Conservation (phyloP, 2,888 invertebrate genomes). For the Synanthedon tipuliformis region DNA sequence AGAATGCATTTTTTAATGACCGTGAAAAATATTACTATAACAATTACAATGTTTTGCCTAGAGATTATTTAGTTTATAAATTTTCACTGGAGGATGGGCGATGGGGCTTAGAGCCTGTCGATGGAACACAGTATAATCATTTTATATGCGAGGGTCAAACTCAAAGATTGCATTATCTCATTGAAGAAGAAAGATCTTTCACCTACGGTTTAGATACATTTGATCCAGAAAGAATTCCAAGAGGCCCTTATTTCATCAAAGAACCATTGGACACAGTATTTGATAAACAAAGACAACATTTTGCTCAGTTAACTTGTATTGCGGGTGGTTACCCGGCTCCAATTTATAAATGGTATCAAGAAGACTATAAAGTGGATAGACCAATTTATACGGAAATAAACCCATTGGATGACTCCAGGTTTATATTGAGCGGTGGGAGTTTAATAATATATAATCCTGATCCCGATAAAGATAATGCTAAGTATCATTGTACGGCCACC, state of each 20-base stretch:
- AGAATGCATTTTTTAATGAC: slow-evolving; percentile 84
- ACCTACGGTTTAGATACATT: slow-evolving; percentile 87
- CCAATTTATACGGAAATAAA: slow-evolving; percentile 80
- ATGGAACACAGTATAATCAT: slow-evolving; percentile 79
- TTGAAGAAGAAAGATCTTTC: slow-evolving; percentile 81
- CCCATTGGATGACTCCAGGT: slow-evolving; percentile 79
- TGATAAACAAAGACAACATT: slow-evolving; percentile 82
- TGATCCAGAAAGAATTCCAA: slow-evolving; percentile 83
- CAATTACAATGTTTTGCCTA: slow-evolving; percentile 65
- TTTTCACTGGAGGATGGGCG: slow-evolving; percentile 77
- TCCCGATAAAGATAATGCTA: slow-evolving; percentile 83
- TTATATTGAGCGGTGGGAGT: slow-evolving; percentile 91
- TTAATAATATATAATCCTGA: slow-evolving; percentile 89
- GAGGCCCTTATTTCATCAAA: slow-evolving; percentile 89
- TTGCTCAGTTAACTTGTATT: slow-evolving; percentile 82
- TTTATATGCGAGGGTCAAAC: slow-evolving; percentile 92
- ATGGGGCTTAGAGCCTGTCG: slow-evolving; percentile 87
- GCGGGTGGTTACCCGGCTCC: slow-evolving; percentile 92
- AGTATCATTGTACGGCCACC: slow-evolving; percentile 92
- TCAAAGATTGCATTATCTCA: slow-evolving; percentile 76
- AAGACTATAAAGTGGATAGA: slow-evolving; percentile 85
- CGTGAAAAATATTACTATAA: slow-evolving; percentile 34
- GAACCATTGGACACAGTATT: slow-evolving; percentile 87
- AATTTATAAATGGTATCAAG: slow-evolving; percentile 89
- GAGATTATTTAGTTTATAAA: slow-evolving; percentile 84